Conservation (phyloP, 2,888 invertebrate species). For the Petrolisthes manimaculis region DNA sequence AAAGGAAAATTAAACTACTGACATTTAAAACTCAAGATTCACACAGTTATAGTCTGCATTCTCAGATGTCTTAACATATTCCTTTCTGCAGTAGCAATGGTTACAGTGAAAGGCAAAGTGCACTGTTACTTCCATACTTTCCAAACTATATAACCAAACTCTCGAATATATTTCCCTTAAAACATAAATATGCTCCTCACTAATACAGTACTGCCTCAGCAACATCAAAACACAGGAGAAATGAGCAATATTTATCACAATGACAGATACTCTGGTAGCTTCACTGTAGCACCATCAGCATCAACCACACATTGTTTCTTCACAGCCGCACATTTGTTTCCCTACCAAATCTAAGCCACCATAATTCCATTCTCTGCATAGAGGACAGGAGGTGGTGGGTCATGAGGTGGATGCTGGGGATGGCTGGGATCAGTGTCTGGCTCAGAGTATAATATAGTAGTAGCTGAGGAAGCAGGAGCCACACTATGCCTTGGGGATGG, state of each 20-base stretch:
- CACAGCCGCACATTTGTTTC: constrained; percentile 47
- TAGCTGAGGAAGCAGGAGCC: constrained; percentile 58
- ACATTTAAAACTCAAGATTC: background rate
- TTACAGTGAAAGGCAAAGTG: background rate
- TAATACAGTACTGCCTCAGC: constrained; percentile 9
- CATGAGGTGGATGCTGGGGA: constrained; percentile 34
- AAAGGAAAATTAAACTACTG: too few species aligned
- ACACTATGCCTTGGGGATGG: constrained; percentile 62
- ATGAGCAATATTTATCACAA: constrained; percentile 62
- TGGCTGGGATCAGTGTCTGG: constrained; percentile 56
- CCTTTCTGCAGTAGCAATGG: background rate
- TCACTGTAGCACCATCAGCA: constrained; percentile 53
- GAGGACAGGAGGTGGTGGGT: constrained; percentile 27
- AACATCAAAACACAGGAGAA: constrained; percentile 35
- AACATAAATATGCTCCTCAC: background rate
- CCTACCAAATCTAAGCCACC: constrained; percentile 31
- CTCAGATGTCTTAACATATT: constrained; percentile 10
- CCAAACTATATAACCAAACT: background rate
- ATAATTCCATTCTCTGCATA: constrained; percentile 31
- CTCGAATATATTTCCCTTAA: background rate
- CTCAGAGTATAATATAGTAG: constrained; percentile 61
- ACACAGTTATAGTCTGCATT: background rate
- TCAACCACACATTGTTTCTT: constrained; percentile 35
- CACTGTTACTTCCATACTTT: background rate
- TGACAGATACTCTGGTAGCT: constrained; percentile 51